Conservation (phyloP, 1,140 invertebrate genomes). For the Ostrea denselamellosa region DNA sequence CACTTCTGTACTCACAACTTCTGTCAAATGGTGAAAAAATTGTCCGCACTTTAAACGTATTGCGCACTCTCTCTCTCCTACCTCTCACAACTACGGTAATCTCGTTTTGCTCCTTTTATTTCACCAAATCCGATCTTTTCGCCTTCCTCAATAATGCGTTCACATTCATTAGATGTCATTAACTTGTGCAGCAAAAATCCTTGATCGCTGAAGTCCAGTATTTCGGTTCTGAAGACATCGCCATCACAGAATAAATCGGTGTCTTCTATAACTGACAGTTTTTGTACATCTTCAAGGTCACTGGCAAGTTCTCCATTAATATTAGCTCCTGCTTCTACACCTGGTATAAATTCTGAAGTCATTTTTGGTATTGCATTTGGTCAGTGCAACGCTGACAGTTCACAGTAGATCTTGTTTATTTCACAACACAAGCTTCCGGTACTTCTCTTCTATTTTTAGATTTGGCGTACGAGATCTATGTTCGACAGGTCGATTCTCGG, state of each 20-base stretch:
- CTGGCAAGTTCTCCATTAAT: constrained; percentile 58
- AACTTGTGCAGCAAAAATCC: constrained; percentile 68
- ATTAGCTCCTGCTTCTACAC: constrained; percentile 59
- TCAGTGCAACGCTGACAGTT: too few relatives aligned
- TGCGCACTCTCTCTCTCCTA: constrained; percentile 14
- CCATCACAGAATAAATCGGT: not conserved
- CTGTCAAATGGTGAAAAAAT: too few relatives aligned
- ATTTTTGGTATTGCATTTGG: not conserved
- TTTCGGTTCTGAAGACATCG: constrained; percentile 55
- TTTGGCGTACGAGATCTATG: not conserved
- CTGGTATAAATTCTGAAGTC: constrained; percentile 55
- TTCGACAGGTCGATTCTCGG: not conserved
- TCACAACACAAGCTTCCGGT: constrained; percentile 20
- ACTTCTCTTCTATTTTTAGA: not conserved
- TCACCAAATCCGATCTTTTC: constrained; percentile 66
- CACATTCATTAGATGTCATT: constrained; percentile 63
- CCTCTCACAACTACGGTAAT: constrained; percentile 69
- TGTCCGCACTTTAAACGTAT: not conserved
- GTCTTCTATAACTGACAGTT: constrained; percentile 38
- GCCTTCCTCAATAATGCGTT: constrained; percentile 62
- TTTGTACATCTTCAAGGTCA: constrained; percentile 45
- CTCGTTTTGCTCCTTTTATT: constrained; percentile 58
- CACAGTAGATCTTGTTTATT: not conserved
- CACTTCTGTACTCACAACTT: too few relatives aligned
- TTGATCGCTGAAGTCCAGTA: constrained; percentile 69